A percentile compares a stretch with the other conserved stretches of the same genome.
Conservation (phyloP, 2,888 invertebrate genomes). For the Flexamia atlantica region DNA sequence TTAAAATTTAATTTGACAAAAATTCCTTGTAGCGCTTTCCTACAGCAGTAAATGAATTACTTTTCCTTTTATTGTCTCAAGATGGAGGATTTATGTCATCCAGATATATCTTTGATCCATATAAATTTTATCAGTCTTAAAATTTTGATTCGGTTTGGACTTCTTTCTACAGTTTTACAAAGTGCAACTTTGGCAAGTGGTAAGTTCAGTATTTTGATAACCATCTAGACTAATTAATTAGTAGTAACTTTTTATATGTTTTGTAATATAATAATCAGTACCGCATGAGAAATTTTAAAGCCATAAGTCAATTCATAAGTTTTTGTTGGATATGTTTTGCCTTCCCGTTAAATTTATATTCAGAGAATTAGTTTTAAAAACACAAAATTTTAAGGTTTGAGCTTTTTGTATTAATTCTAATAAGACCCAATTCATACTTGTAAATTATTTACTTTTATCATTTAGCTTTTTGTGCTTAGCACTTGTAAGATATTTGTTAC, state of each 20-base stretch:
- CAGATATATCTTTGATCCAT: too few relatives aligned
- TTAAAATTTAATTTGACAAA: too few relatives aligned
- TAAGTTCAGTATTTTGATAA: conserved; percentile 15
- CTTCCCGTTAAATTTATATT: not conserved
- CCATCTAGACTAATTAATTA: not conserved
- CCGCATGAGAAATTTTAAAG: not conserved
- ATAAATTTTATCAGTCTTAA: too few relatives aligned
- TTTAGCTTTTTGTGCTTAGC: conserved; percentile 24
- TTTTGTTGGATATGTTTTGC: not conserved
- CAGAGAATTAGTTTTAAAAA: not conserved
- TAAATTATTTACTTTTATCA: not conserved
- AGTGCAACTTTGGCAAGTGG: not conserved
- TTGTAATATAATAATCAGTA: conserved; percentile 21
- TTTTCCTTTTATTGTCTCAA: too few relatives aligned
- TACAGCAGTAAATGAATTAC: too few relatives aligned
- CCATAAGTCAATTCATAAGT: too few relatives aligned
- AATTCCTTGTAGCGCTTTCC: too few relatives aligned
- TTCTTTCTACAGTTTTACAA: too few relatives aligned
- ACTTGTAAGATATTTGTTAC: conserved; percentile 35
- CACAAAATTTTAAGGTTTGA: too few relatives aligned
- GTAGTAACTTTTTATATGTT: conserved; percentile 24
- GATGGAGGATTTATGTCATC: too few relatives aligned
- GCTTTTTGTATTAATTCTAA: not conserved
- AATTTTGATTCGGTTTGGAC: too few relatives aligned
- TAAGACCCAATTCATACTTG: not conserved